Conservation (phyloP, 2,113 vertebrate species). For the Aphelocoma coerulescens region DNA sequence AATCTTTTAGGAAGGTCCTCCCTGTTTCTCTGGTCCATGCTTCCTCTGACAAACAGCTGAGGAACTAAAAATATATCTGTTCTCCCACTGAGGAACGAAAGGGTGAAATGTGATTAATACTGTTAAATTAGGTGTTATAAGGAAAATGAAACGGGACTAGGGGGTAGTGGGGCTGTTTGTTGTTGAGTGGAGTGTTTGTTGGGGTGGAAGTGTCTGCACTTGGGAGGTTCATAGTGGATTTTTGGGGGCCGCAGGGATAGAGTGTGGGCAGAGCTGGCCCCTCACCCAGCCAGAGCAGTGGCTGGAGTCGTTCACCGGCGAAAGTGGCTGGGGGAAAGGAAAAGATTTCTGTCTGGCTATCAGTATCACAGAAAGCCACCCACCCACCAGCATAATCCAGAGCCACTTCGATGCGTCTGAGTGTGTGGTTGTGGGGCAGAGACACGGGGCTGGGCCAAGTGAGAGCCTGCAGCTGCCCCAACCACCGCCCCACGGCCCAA, state of each 20-base stretch:
- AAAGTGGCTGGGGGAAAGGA: not conserved
- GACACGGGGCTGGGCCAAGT: not conserved
- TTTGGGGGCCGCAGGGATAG: not conserved
- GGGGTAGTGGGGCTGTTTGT: not conserved
- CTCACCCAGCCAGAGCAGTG: not conserved
- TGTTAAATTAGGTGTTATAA: not conserved
- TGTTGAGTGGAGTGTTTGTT: not conserved
- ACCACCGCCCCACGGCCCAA: not conserved
- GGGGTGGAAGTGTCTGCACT: not conserved
- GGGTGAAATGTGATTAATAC: not conserved
- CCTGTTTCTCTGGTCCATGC: not conserved
- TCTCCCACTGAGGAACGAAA: not conserved
- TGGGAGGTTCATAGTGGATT: not conserved
- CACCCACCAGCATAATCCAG: accelerated
- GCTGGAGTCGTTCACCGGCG: accelerated
- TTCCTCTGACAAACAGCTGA: not conserved
- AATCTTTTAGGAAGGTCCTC: not conserved
- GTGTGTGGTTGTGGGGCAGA: not conserved
- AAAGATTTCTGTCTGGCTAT: not conserved
- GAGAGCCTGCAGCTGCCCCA: not conserved
- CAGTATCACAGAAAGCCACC: not conserved
- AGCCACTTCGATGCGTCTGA: accelerated
- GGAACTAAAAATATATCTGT: not conserved
- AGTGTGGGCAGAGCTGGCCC: not conserved
- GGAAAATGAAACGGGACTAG: accelerated